Evolutionary conservation across 2,113 vertebrate species (phyloP).

Genomic region (Paralichthys olivaceus): DNA sequence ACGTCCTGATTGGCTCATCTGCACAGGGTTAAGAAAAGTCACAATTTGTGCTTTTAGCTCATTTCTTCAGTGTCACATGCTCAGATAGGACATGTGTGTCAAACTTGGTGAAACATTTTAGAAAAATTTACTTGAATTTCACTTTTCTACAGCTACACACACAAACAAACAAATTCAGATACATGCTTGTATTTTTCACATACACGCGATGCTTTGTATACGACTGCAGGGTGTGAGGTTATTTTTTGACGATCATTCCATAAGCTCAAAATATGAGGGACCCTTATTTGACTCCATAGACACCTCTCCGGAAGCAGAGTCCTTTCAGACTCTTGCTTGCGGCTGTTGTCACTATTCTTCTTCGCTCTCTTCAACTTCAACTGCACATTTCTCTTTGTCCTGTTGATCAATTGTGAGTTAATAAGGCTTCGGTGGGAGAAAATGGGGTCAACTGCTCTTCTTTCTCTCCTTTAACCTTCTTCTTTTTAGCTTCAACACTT

Average conservation of each 20-base stretch:
- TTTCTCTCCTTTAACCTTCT: constrained; percentile 17
- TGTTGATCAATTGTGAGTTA: constrained; percentile 48
- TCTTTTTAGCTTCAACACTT: constrained; percentile 34
- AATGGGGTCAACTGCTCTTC: constrained; percentile 31
- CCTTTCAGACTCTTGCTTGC: constrained; percentile 28
- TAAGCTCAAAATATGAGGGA: neutral
- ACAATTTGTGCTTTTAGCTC: no score
- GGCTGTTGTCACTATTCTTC: constrained; percentile 24
- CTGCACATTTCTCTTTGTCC: constrained; percentile 24
- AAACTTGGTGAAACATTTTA: no score
- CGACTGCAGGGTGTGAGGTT: neutral
- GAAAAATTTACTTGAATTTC: no score
- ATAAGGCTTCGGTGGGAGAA: constrained; percentile 29
- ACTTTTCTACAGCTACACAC: no score
- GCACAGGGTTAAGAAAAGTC: no score
- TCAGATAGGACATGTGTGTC: no score
- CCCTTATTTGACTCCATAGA: neutral
- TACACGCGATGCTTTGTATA: no score
- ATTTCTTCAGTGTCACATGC: no score
- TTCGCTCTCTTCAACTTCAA: constrained; percentile 24
- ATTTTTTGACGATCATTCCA: neutral
- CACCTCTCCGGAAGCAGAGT: constrained; percentile 28
- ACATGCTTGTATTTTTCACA: no score
- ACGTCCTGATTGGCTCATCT: no score
- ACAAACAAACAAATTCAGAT: no score